Base-by-base conservation (phyloP, 2,113 vertebrate genomes). In the Saccopteryx bilineata region DNA sequence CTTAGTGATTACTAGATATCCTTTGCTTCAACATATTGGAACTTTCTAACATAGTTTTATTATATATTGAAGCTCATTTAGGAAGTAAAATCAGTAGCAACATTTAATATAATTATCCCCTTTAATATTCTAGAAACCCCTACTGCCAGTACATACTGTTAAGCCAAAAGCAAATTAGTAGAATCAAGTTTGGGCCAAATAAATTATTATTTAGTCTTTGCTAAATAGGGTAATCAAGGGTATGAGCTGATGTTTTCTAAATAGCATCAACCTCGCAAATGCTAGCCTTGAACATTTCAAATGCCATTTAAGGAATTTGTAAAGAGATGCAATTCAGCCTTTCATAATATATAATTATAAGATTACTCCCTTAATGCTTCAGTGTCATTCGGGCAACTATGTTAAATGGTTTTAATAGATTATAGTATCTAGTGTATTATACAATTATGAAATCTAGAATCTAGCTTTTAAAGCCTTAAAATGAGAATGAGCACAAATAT, bases 401-500 rank as follows among this genome's bases (percentile, higher is more conserved):
- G 63, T 88, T 82, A 75, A 33, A 61, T 71, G 56, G 46, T 48
- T 75, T 65, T 46, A 31, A 19, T 10, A 72, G 18, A 93, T 14
- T 18, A 9, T 18, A 9, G 14, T 21, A 61, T 72, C 33, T 58
- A 31, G 39, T 24, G 21, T 28, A 46, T 7, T 13, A 9, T n/a
- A 18, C 28, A 39, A 61, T 68, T 28, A 58, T 33, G 15, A 74
- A 74, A 87, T 72, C 58, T 50, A n/a, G 50, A 87, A 69, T 80
- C n/a, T 60, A 83, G 52, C 39, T 87, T 92, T 90, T 48, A 84
- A 88, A 90, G 52, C 11, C 33, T 71, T 80, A 71, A 69, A n/a
- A 66, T 83, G 56, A 89, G 75, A 88, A 84, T 76, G 18, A 48
- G n/a, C 28, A 23, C 26, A 78, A 75, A 80, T 92, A 63, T 63